Evolutionary conservation across 2,888 invertebrate genomes (phyloP).

Genomic region (Oscheius sp.): DNA sequence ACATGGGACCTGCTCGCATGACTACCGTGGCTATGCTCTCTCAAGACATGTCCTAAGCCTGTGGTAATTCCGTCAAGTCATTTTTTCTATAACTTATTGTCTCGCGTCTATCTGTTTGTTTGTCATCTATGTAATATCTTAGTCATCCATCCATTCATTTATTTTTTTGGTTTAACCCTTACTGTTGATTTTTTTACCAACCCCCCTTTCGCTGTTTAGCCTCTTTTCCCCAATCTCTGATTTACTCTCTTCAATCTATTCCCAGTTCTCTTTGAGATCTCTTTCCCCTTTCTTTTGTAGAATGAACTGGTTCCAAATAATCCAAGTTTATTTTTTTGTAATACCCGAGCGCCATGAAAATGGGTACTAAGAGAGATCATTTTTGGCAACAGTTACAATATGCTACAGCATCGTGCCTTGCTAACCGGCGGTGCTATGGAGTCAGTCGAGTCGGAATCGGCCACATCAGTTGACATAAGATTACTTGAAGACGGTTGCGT

Average conservation of each 20-base stretch:
- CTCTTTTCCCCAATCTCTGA: constrained; percentile 7
- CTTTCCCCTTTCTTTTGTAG: background rate
- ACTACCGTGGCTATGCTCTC: constrained; percentile 21
- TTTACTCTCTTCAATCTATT: background rate
- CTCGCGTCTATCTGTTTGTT: background rate
- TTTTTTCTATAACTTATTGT: background rate
- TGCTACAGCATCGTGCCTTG: constrained; percentile 52
- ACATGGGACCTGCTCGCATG: background rate
- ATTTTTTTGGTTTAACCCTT: background rate
- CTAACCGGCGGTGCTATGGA: constrained; percentile 42
- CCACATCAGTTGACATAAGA: constrained; percentile 49
- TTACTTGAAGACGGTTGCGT: constrained; percentile 58
- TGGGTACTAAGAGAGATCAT: background rate
- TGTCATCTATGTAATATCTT: background rate
- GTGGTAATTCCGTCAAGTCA: background rate
- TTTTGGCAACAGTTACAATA: constrained; percentile 36
- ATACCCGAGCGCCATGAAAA: constrained; percentile 17
- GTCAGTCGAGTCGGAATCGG: constrained; percentile 43
- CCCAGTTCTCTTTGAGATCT: background rate
- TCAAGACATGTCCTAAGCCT: constrained; percentile 10
- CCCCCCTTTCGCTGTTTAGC: constrained; percentile 1
- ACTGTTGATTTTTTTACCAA: constrained; percentile 16
- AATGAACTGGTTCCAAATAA: background rate
- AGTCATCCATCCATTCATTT: background rate
- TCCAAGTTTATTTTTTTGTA: background rate